These are phyloP conservation scores for Geophilus truncorum DNA, from an alignment of 2,888 invertebrate species.

Conservation along the genomic window DNA sequence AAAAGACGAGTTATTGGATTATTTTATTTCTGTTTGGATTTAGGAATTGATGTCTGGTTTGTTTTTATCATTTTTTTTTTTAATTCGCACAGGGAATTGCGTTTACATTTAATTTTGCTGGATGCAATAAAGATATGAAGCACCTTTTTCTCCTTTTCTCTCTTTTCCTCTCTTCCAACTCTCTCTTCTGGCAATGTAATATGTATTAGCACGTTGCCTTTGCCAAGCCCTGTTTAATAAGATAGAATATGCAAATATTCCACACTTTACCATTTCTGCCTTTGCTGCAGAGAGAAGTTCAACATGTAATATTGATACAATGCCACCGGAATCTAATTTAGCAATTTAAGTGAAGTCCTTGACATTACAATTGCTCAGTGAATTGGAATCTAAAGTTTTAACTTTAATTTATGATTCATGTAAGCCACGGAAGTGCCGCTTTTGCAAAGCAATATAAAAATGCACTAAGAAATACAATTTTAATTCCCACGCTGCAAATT, in stretches of 20 bases:
- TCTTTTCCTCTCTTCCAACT: neutral
- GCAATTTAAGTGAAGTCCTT: neutral
- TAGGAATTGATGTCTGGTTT: neutral
- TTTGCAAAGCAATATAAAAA: too few relatives aligned
- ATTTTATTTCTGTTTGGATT: neutral
- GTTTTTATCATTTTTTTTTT: neutral
- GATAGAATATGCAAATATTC: constrained; percentile 2
- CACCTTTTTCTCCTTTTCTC: neutral
- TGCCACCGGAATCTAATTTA: neutral
- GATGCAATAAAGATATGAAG: neutral
- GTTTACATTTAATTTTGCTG: neutral
- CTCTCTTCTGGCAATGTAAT: neutral
- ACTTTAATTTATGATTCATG: neutral
- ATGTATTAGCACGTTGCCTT: neutral
- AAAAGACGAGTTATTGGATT: neutral
- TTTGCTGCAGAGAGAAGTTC: neutral
- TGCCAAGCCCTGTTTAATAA: neutral
- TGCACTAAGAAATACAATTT: too few relatives aligned
- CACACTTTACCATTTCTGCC: neutral
- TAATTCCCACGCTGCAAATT: too few relatives aligned
- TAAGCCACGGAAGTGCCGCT: too few relatives aligned
- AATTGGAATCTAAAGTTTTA: neutral
- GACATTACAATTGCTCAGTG: neutral
- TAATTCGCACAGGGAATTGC: neutral
- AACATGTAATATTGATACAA: neutral